Evolutionary conservation across 2,888 invertebrate species (phyloP).

Genomic region (Acronicta alni): DNA sequence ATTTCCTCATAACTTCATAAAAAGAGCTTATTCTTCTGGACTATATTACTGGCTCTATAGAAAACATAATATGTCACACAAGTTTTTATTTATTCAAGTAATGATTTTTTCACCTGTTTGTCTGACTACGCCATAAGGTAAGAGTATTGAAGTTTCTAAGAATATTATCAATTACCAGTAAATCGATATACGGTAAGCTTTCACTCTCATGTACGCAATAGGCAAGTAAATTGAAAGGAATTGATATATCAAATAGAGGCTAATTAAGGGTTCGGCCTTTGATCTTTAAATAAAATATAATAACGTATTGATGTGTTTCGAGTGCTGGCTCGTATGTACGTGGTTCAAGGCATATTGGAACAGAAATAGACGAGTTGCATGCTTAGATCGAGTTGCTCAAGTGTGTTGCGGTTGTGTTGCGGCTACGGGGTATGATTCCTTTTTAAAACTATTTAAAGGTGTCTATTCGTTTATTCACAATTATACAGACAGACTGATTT

Average conservation of each 20-base stretch:
- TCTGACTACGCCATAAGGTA: background rate
- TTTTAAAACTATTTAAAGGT: constrained; percentile 34
- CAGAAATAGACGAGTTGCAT: constrained; percentile 63
- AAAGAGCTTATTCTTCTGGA: constrained; percentile 22
- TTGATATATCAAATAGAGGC: constrained; percentile 23
- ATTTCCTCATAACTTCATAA: constrained; percentile 24
- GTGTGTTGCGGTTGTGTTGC: constrained; percentile 57
- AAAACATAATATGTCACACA: constrained; percentile 4
- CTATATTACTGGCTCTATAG: constrained; percentile 8
- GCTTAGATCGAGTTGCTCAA: constrained; percentile 62
- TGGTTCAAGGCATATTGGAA: constrained; percentile 51
- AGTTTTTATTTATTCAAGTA: background rate
- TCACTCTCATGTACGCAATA: background rate
- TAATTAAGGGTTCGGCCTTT: constrained; percentile 44
- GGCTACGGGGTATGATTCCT: constrained; percentile 50
- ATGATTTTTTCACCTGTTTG: background rate
- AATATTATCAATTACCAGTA: background rate
- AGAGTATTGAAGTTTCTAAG: too few species aligned
- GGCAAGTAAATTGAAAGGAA: constrained; percentile 14
- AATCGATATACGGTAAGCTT: background rate
- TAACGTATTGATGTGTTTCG: constrained; percentile 42
- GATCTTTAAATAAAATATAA: constrained; percentile 52
- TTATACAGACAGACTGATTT: too few species aligned
- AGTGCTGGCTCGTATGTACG: constrained; percentile 41
- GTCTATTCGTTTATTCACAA: constrained; percentile 14